Percentiles rank a stretch among this genome's conserved stretches.
These are phyloP conservation scores for Acleris cristana DNA, from an alignment of 2,888 invertebrate species.

Conservation along the genomic window DNA sequence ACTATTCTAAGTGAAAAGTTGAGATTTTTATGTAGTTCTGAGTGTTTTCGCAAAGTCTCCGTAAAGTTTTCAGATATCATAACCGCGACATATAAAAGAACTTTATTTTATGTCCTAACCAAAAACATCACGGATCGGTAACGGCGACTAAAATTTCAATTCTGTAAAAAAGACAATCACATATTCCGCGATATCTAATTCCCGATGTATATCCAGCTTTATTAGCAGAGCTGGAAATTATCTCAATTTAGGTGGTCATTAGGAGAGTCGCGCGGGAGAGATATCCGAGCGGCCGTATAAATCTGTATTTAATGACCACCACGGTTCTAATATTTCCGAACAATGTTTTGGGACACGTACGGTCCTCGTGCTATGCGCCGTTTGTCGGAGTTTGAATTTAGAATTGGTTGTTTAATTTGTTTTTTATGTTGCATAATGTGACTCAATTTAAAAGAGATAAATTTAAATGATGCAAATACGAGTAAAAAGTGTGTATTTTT, in stretches of 20 bases:
- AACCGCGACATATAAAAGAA: too few relatives aligned
- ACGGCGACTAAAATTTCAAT: background rate
- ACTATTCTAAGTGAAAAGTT: too few relatives aligned
- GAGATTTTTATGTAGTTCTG: too few relatives aligned
- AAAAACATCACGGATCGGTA: too few relatives aligned
- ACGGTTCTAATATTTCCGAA: conserved; percentile 72
- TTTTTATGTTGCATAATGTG: background rate
- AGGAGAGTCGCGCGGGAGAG: conserved; percentile 81
- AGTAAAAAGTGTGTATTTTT: too few relatives aligned
- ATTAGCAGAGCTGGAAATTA: conserved; percentile 78
- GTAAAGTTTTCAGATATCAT: too few relatives aligned
- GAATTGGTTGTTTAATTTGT: conserved; percentile 9
- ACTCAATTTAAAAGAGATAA: too few relatives aligned
- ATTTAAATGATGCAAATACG: too few relatives aligned
- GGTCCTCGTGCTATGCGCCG: conserved; percentile 21
- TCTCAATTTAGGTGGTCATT: conserved; percentile 84
- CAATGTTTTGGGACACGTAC: conserved; percentile 68
- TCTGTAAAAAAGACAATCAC: conserved; percentile 6
- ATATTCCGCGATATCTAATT: conserved; percentile 9
- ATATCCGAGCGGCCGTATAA: conserved; percentile 79
- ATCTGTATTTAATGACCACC: conserved; percentile 81
- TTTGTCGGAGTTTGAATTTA: conserved; percentile 22
- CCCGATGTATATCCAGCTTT: conserved; percentile 48
- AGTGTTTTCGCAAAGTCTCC: too few relatives aligned
- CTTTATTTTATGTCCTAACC: too few relatives aligned